Evolutionary conservation across 2,113 vertebrate species (phyloP).

Genomic region (Python bivittatus): DNA sequence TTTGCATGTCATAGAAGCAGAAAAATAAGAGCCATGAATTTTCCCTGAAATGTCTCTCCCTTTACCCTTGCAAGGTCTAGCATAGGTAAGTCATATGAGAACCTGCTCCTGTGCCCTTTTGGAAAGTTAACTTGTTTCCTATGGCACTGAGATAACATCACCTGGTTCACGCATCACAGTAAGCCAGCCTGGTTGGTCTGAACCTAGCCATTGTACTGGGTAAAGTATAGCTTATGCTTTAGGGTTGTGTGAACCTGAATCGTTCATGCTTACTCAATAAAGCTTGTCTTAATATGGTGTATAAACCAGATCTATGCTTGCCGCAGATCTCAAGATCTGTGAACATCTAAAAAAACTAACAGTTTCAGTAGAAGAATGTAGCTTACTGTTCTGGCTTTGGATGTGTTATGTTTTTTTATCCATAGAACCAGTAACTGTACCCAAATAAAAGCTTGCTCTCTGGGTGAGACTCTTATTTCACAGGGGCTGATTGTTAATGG

Average conservation of each 20-base stretch:
- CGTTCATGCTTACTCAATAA: neutral
- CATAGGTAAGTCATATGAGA: neutral
- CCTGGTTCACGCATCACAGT: neutral
- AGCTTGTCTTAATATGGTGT: neutral
- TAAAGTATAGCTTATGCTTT: neutral
- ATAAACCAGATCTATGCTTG: neutral
- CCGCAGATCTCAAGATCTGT: neutral
- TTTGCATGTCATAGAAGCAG: neutral
- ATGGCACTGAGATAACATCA: neutral
- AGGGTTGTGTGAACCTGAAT: neutral
- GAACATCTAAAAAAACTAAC: neutral
- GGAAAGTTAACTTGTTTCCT: neutral
- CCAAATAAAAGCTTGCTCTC: conserved; percentile 23
- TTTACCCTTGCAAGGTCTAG: neutral
- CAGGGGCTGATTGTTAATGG: conserved; percentile 34
- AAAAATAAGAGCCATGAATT: neutral
- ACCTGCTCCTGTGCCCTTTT: neutral
- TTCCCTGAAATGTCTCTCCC: neutral
- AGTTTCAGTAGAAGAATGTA: neutral
- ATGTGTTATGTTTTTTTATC: neutral
- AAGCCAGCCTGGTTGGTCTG: neutral
- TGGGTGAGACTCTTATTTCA: conserved; percentile 29
- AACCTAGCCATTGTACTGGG: neutral
- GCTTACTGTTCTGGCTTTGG: neutral
- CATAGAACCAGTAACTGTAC: conserved; percentile 7